phyloP scores from a whole-genome alignment of 2,888 invertebrate genomes.

The Rhimphoctona megacephalus region DNA sequence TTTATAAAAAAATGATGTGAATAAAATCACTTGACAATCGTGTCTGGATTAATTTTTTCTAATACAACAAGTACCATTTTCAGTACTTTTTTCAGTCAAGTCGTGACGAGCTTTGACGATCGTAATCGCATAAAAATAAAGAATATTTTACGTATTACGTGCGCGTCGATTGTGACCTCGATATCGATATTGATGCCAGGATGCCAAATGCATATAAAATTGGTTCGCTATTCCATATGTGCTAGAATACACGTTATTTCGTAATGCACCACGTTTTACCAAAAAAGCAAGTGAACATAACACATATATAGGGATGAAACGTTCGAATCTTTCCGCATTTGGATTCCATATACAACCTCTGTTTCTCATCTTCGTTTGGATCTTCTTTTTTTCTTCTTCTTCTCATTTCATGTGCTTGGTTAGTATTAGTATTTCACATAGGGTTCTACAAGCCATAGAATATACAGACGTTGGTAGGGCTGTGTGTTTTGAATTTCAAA shows the following conservation, averaged over 20 bases:
- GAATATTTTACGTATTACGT: conserved; percentile 13
- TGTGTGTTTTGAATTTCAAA: conserved; percentile 65
- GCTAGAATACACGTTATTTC: conserved; percentile 43
- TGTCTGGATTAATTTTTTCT: neutral
- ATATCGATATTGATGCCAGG: conserved; percentile 46
- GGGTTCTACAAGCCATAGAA: neutral
- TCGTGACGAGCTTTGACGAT: neutral
- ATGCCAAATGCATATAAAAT: conserved; percentile 47
- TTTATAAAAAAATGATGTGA: neutral
- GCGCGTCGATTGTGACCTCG: conserved; percentile 10
- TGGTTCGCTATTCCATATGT: conserved; percentile 18
- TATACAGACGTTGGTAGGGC: conserved; percentile 3
- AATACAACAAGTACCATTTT: neutral
- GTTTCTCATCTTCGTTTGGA: conserved; percentile 32
- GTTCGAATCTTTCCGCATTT: conserved; percentile 41
- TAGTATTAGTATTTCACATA: neutral
- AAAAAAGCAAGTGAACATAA: neutral
- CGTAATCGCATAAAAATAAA: conserved; percentile 15
- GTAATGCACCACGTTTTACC: conserved; percentile 40
- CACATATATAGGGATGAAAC: neutral
- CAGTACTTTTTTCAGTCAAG: neutral
- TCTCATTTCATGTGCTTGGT: neutral
- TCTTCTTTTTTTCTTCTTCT: conserved; percentile 3
- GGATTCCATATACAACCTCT: conserved; percentile 25
- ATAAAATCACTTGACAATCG: neutral